Evolutionary conservation across 1,140 invertebrate species (phyloP), one percentile per base, ranked within the genome.

Genomic region (Aphaenogaster rudis): DNA sequence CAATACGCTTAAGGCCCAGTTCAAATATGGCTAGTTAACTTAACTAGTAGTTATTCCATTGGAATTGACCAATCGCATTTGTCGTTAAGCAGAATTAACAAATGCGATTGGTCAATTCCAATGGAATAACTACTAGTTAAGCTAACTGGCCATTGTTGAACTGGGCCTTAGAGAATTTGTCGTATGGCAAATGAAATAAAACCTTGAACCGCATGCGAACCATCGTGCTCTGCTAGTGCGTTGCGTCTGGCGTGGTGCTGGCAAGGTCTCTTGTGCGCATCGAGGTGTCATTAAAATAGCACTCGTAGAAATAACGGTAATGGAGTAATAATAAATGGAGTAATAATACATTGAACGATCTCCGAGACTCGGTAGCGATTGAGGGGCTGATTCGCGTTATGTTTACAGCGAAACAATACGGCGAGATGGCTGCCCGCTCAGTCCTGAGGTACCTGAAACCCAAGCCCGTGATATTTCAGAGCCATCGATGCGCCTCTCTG

Each of bases 401-500:
- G 67, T 84, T 89, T 69, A 39, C 42, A 88, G 69, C 69, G 64
- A 67, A 84, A 72, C 45, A 85, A 61, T 39, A 76, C 28, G 13
- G 80, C 79, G 92, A 89, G 21, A 95, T 95, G 94, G 92, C 94
- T 90, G 92, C 93, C 36, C 93, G 93, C 21, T 90, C 93, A 4
- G 66, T 94, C 9, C 78, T 93, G 36, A 93, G 78, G 89, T 94
- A 94, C 81, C 91, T 93, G 67, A 93, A 94, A 86, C 92, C 93
- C 21, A 95, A 94, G 85, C 69, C 86, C 86, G 88, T 95, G 48
- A 57, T 92, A 21, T 88, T 92, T 1, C 94, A 94, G 71, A 86
- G 94, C 7, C 91, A 94, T 61, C 93, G 94, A 57, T 94, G 91
- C 67, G 90, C 93, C 45, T 89, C 93, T 1, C 82, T 94, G 59